Evolutionary conservation across 2,888 invertebrate species (phyloP).

Genomic region (Corythucha ciliata): DNA sequence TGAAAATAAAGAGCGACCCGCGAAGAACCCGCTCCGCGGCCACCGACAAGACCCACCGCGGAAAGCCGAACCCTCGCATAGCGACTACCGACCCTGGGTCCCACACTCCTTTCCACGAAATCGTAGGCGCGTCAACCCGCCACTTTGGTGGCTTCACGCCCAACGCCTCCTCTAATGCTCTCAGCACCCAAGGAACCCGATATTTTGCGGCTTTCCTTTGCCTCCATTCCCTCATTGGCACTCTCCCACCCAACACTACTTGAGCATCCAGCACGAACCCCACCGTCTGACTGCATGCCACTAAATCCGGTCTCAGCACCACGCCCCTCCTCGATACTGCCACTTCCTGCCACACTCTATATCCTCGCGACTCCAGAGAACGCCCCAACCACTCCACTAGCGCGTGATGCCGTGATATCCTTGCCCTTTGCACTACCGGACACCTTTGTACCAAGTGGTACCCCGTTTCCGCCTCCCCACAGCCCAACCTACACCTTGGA

Average conservation of each 20-base stretch:
- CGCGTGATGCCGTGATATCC: conserved; percentile 37
- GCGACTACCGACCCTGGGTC: neutral
- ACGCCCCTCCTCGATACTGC: too few species aligned
- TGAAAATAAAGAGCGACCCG: too few species aligned
- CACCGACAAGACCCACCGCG: too few species aligned
- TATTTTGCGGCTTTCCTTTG: neutral
- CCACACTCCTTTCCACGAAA: conserved; percentile 1
- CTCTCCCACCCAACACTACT: neutral
- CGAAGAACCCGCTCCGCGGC: too few species aligned
- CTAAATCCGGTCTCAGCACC: conserved; percentile 1
- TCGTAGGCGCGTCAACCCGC: neutral
- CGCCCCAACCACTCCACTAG: neutral
- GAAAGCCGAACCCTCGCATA: too few species aligned
- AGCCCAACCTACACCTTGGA: conserved; percentile 39
- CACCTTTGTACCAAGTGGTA: conserved; percentile 39
- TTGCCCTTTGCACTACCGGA: conserved; percentile 39
- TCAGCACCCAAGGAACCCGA: neutral
- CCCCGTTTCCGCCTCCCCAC: conserved; percentile 37
- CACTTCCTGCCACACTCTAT: too few species aligned
- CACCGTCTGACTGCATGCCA: neutral
- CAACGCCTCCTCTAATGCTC: neutral
- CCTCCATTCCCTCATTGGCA: neutral
- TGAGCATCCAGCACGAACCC: neutral
- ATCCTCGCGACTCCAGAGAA: too few species aligned
- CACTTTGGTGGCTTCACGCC: neutral